Evolutionary conservation across 2,113 vertebrate species (phyloP).

Genomic region (Saimiri boliviensis): DNA sequence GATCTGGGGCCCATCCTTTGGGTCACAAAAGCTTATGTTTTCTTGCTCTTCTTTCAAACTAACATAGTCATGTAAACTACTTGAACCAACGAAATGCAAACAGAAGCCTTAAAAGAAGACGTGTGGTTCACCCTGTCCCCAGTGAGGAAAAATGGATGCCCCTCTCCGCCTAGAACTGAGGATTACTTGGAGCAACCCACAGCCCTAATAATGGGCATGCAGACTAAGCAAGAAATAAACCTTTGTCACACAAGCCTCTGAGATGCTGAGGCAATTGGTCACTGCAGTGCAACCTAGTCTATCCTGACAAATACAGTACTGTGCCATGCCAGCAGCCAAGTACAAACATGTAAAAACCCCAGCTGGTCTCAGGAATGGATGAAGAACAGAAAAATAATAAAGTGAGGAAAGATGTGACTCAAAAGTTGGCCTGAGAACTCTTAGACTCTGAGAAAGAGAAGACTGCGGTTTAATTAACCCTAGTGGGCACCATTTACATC

Average conservation of each 20-base stretch:
- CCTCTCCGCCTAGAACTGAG: neutral
- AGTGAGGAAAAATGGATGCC: neutral
- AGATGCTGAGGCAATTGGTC: neutral
- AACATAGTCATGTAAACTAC: neutral
- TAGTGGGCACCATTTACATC: neutral
- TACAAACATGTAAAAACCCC: neutral
- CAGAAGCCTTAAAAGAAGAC: neutral
- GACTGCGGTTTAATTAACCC: neutral
- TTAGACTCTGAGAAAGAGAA: neutral
- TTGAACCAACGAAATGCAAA: constrained; percentile 3
- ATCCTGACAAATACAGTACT: neutral
- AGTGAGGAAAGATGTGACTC: neutral
- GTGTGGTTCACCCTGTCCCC: neutral
- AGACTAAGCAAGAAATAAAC: constrained; percentile 6
- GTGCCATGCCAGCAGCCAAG: neutral
- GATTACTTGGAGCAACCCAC: neutral
- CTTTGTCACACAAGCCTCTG: neutral
- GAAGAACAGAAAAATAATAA: neutral
- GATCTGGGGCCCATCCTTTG: neutral
- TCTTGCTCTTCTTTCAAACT: neutral
- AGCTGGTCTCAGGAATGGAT: neutral
- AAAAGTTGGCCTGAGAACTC: constrained; percentile 29
- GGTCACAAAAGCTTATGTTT: neutral
- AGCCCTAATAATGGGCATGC: neutral
- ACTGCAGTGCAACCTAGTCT: neutral